Evolutionary conservation across 2,888 invertebrate species (phyloP).

Genomic region (Temnothorax ravouxi): DNA sequence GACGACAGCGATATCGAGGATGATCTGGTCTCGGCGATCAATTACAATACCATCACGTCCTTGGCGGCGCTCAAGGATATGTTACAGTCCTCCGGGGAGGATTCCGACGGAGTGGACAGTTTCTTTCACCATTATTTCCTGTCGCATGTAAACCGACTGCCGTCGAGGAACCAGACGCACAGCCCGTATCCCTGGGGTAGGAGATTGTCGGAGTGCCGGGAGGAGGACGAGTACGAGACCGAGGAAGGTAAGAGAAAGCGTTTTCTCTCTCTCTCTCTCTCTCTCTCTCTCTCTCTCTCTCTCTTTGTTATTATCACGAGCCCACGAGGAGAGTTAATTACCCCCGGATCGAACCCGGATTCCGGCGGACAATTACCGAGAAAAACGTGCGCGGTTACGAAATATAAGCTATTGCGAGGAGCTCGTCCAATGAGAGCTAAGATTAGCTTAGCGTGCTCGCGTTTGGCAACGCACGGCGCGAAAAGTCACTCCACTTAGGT

Average conservation of each 20-base stretch:
- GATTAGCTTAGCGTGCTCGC: slow-evolving; percentile 76
- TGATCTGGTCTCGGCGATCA: slow-evolving; percentile 90
- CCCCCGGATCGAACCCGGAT: not conserved
- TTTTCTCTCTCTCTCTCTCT: not conserved
- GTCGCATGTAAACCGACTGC: slow-evolving; percentile 91
- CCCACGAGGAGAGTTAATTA: not conserved
- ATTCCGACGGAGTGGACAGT: slow-evolving; percentile 87
- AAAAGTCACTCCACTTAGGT: slow-evolving; percentile 71
- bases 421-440: slow-evolving; percentile 77
- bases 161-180: slow-evolving; percentile 88
- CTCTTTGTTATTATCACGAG: not conserved
- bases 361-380: slow-evolving; percentile 49
- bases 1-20: slow-evolving; percentile 89
- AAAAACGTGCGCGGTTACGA: slow-evolving; percentile 66
- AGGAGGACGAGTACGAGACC: slow-evolving; percentile 94
- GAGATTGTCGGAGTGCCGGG: slow-evolving; percentile 93
- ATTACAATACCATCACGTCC: slow-evolving; percentile 91
- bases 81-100: slow-evolving; percentile 88
- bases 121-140: slow-evolving; percentile 92
- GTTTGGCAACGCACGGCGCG: slow-evolving; percentile 74
- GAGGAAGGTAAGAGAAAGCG: slow-evolving; percentile 80
- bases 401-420: slow-evolving; percentile 77
- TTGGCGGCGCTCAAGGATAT: slow-evolving; percentile 91
- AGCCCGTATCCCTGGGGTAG: slow-evolving; percentile 86
- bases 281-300: too few relatives aligned